Evolutionary conservation across 2,888 invertebrate genomes (phyloP), one percentile per base, ranked within the genome.

Genomic region (Buathra laborator): DNA sequence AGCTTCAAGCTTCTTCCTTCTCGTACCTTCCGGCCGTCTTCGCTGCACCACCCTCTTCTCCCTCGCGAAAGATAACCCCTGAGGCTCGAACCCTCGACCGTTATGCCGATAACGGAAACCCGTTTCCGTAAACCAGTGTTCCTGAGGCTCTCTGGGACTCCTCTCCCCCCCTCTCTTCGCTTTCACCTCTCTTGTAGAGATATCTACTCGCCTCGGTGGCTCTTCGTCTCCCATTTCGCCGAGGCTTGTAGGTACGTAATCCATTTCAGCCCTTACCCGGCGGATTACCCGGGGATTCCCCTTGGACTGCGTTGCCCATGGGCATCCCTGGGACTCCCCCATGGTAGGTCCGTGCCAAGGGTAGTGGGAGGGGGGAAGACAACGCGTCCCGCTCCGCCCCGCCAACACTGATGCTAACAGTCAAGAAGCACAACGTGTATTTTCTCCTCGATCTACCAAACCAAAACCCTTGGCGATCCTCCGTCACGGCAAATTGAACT

Each of bases 21-120:
- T 19, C 62, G 48, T 14, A 51, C 4, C 29, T 37, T 16, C 24
- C 12, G 19, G 3, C 14, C 46, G 12, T 72, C 66, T 71, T 77
- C 82, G 64, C 51, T 48, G 81, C 44, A 44, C 71, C 37, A 44
- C 56, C 46, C 43, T 14, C 37, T 14, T 53, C 64, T 56, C 44
- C 62, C 64, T 86, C 76, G 62, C 62, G 56, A 78, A 84, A 89
- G 90, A 91, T 91, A 90, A 90, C 90, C 89, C 37, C 68, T 71
- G 79, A 84, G 77, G 80, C 86, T 88, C 86, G 84, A 87, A 87
- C 86, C 87, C 84, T 75, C 77, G 84, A 85, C 83, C 88, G 88
- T 89, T 87, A 87, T 85, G 77, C 88, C 89, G 91, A 90, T 91
- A 90, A 89, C 89, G 88, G 79, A 87, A 88, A 83, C 85, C 89